Conservation (phyloP, 2,888 invertebrate genomes). For the Pristionchus maxplancki region DNA sequence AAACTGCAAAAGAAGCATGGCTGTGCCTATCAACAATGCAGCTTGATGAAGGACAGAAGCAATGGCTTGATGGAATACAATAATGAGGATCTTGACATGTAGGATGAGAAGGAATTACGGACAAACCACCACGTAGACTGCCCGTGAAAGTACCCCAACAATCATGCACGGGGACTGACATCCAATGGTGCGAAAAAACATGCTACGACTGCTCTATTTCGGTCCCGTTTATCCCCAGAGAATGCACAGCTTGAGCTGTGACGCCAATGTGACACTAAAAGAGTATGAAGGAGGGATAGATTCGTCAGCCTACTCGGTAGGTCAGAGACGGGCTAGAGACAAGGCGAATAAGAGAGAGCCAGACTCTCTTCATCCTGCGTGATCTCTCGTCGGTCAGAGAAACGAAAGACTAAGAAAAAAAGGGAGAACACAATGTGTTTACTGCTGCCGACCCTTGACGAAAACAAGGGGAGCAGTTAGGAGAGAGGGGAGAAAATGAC, state of each 20-base stretch:
- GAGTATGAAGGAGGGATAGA: neutral
- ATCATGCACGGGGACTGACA: too few species aligned
- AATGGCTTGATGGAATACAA: too few species aligned
- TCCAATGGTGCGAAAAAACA: too few species aligned
- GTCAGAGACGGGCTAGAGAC: neutral
- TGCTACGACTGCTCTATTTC: neutral
- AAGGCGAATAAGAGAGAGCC: neutral
- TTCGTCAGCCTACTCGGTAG: neutral
- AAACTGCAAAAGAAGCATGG: too few species aligned
- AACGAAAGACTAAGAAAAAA: neutral
- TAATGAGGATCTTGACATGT: too few species aligned
- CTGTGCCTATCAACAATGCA: too few species aligned
- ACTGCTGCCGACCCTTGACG: neutral
- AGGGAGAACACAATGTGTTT: neutral
- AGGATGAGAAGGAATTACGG: too few species aligned
- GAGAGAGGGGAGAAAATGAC: neutral
- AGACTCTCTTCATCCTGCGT: neutral
- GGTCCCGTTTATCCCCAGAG: neutral
- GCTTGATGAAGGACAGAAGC: too few species aligned
- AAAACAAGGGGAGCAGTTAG: constrained; percentile 11
- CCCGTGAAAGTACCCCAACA: too few species aligned
- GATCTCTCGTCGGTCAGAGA: neutral
- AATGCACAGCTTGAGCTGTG: neutral
- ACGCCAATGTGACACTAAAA: neutral
- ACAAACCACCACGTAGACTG: too few species aligned